A percentile compares a stretch with the other conserved stretches of the same genome.
Conservation (phyloP, 2,888 invertebrate species). For the Aporophyla nigra region DNA sequence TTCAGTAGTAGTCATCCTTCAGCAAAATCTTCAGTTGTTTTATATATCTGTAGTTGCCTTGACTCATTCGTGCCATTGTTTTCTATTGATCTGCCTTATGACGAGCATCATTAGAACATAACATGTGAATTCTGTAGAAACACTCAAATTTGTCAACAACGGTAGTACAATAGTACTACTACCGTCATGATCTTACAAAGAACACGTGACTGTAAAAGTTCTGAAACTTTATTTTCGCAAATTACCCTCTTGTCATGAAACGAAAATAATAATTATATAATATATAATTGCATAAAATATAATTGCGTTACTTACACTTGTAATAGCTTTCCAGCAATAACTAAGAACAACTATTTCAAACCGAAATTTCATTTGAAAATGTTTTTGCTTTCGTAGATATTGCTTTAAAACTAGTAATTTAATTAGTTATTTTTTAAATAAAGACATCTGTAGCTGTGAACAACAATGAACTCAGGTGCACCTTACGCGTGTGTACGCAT, state of each 20-base stretch:
- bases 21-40: constrained; percentile 25
- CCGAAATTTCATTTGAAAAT: background rate
- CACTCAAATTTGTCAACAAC: constrained; percentile 11
- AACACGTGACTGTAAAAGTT: constrained; percentile 10
- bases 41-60: constrained; percentile 31
- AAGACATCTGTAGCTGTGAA: constrained; percentile 34
- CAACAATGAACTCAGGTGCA: constrained; percentile 41
- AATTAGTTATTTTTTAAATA: constrained; percentile 32
- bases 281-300: too few species aligned
- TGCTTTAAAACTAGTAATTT: constrained; percentile 17
- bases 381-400: constrained; percentile 23
- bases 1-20: constrained; percentile 42
- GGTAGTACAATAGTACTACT: background rate
- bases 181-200: constrained; percentile 20
- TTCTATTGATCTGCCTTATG: constrained; percentile 47
- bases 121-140: constrained; percentile 13
- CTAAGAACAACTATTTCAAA: constrained; percentile 13
- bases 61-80: constrained; percentile 37
- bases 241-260: constrained; percentile 28
- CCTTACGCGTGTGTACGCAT: constrained; percentile 38
- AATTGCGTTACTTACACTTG: constrained; percentile 14
- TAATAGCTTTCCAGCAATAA: constrained; percentile 17
- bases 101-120: constrained; percentile 32
- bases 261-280: too few species aligned
- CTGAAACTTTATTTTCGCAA: constrained; percentile 16